A percentile compares a stretch with the other conserved stretches of the same genome.
These are phyloP conservation scores for Phoeniculus purpureus DNA, from an alignment of 2,797 vertebrate species.

Conservation along the genomic window DNA sequence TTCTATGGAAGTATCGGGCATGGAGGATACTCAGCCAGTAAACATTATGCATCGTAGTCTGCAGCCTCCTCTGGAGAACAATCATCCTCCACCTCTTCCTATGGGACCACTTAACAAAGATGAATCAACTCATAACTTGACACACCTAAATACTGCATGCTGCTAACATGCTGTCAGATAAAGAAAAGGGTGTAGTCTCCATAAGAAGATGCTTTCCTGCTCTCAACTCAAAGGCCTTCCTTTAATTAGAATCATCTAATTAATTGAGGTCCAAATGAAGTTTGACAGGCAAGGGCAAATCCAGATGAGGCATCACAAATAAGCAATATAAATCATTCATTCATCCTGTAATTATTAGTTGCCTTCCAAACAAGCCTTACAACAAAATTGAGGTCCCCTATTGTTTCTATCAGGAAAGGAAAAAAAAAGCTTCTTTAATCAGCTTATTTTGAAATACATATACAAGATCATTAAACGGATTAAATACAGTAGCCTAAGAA, in stretches of 20 bases:
- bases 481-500: not conserved
- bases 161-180: slow-evolving; percentile 39
- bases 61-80: not conserved
- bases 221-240: slow-evolving; percentile 14
- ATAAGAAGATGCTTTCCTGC: not conserved
- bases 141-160: not conserved
- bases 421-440: not conserved
- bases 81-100: not conserved
- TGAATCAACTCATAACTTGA: slow-evolving; percentile 26
- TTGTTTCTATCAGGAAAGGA: not conserved
- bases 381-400: not conserved
- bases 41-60: not conserved
- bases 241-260: slow-evolving; percentile 34
- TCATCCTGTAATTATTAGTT: slow-evolving; percentile 22
- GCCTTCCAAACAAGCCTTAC: slow-evolving; percentile 24
- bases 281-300: slow-evolving; percentile 38
- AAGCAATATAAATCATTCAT: slow-evolving; percentile 19
- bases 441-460: not conserved
- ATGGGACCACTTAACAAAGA: not conserved
- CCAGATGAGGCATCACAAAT: slow-evolving; percentile 42
- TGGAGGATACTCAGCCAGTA: not conserved
- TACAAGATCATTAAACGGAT: not conserved
- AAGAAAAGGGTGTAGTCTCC: slow-evolving; percentile 27
- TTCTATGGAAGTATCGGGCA: not conserved
- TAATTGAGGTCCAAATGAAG: slow-evolving; percentile 33